These are phyloP conservation scores for Leucoraja erinaceus DNA, from an alignment of 2,113 vertebrate genomes.

Conservation along the genomic window DNA sequence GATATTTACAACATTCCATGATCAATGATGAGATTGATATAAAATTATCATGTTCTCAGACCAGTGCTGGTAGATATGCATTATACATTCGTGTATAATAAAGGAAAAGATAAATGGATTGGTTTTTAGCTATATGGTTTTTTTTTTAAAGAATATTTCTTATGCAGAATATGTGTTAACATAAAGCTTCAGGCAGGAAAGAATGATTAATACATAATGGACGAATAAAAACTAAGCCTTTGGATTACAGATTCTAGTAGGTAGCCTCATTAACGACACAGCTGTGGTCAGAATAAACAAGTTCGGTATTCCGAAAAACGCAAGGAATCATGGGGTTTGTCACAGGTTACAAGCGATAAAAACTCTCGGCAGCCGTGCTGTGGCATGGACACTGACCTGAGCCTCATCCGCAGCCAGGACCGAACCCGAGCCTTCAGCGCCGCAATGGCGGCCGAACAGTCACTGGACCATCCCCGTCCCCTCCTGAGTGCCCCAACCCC, in stretches of 20 bases:
- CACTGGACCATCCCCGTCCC: no score
- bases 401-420: no score
- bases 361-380: no score
- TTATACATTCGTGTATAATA: neutral
- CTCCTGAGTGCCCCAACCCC: no score
- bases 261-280: neutral
- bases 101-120: slow-evolving; percentile 14
- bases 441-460: no score
- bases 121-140: neutral
- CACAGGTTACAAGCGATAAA: no score
- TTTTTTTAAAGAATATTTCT: neutral
- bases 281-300: neutral
- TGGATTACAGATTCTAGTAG: neutral
- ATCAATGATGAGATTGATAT: neutral
- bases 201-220: neutral
- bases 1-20: neutral
- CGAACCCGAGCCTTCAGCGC: no score
- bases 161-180: neutral
- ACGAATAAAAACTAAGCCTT: neutral
- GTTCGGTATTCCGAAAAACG: no score
- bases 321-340: no score
- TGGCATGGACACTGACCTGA: no score
- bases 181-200: neutral
- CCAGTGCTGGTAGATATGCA: neutral
- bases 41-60: neutral